phyloP scores from a whole-genome alignment of 2,797 vertebrate species.

The Remorina albescens region DNA sequence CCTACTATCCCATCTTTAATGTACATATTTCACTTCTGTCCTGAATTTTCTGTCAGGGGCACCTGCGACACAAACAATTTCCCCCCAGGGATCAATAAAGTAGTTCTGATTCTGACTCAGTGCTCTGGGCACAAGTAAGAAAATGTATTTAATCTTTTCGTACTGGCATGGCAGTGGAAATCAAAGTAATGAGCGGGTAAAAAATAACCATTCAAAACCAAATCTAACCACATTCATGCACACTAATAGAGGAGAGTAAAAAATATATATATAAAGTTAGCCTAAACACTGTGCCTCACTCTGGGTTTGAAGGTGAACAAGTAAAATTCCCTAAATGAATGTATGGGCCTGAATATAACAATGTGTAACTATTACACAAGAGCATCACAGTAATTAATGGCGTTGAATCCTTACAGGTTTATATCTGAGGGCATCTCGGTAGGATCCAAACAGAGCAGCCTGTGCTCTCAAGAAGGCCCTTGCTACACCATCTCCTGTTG shows the following conservation, averaged over 20 bases:
- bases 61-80: too few species aligned
- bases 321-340: not conserved
- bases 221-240: too few species aligned
- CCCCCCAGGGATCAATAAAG: too few species aligned
- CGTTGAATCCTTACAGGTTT: constrained; percentile 89
- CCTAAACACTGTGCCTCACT: not conserved
- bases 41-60: too few species aligned
- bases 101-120: too few species aligned
- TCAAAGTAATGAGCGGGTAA: not conserved
- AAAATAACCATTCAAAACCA: not conserved
- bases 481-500: constrained; percentile 94
- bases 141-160: not conserved
- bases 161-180: not conserved
- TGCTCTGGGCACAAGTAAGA: not conserved
- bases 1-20: too few species aligned
- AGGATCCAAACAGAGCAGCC: constrained; percentile 95
- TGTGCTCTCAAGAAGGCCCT: constrained; percentile 93
- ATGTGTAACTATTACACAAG: not conserved
- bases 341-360: not conserved
- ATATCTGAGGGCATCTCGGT: constrained; percentile 96
- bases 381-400: not conserved
- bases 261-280: too few species aligned
- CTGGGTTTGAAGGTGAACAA: not conserved
- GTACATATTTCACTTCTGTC: too few species aligned
- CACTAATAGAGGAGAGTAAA: too few species aligned